phyloP scores from a whole-genome alignment of 2,797 vertebrate species.

The Epinephelus coioides region DNA sequence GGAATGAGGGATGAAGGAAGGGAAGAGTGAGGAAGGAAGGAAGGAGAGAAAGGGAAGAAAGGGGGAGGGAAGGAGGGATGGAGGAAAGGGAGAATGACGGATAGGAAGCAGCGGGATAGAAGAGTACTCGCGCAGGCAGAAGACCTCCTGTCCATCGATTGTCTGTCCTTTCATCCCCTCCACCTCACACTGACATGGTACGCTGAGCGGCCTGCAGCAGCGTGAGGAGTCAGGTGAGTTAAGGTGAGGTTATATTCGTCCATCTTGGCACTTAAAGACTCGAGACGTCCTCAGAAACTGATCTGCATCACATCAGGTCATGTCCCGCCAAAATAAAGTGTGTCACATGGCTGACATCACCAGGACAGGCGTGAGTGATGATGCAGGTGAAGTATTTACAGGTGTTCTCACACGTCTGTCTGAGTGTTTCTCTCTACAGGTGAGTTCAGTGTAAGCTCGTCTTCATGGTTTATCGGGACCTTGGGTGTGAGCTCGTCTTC shows the following conservation, averaged over 20 bases:
- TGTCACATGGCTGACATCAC: neutral
- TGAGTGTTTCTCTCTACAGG: no score
- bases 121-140: constrained; percentile 11
- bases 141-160: constrained; percentile 26
- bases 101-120: neutral
- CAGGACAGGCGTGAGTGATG: constrained; percentile 10
- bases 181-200: constrained; percentile 5
- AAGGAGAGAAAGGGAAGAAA: neutral
- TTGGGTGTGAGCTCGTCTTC: no score
- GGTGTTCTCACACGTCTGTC: neutral
- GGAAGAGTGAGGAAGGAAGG: no score
- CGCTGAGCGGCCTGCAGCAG: neutral
- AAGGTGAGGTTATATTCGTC: constrained; percentile 17
- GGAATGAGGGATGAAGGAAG: no score
- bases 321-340: constrained; percentile 17
- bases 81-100: neutral
- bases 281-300: neutral
- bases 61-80: no score
- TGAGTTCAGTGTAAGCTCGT: no score
- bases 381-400: constrained; percentile 1
- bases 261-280: constrained; percentile 61
- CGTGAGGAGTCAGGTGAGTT: neutral
- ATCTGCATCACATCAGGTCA: neutral
- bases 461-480: no score
- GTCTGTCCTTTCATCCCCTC: constrained; percentile 2